phyloP scores from a whole-genome alignment of 2,888 invertebrate genomes.

The Drosophila greeni region DNA sequence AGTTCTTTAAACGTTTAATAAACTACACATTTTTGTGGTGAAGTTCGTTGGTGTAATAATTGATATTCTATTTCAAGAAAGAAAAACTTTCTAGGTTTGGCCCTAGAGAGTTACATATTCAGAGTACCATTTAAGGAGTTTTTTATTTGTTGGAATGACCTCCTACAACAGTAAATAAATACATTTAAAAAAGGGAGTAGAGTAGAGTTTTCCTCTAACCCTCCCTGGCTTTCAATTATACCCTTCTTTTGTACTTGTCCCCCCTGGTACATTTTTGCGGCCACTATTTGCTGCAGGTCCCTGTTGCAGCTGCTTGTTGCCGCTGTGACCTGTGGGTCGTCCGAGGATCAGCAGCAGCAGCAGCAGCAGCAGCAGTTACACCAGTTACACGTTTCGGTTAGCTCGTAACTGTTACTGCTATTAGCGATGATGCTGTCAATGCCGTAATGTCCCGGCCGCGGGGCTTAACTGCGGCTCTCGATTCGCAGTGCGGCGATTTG shows the following conservation, averaged over 20 bases:
- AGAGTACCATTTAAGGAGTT: background rate
- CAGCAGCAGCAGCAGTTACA: conserved; percentile 13
- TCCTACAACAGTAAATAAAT: too few species aligned
- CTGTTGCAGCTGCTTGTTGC: conserved; percentile 18
- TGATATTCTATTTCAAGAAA: too few species aligned
- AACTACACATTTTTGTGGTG: too few species aligned
- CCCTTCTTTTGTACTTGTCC: background rate
- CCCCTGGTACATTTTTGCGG: conserved; percentile 3
- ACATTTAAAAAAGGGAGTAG: too few species aligned
- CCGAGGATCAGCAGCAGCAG: conserved; percentile 8
- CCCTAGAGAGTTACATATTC: too few species aligned
- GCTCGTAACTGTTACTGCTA: conserved; percentile 4
- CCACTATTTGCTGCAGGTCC: background rate
- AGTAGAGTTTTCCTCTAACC: background rate
- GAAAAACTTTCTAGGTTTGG: too few species aligned
- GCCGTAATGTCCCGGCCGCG: conserved; percentile 3
- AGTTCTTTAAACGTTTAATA: too few species aligned
- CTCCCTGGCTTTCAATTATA: background rate
- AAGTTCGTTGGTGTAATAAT: background rate
- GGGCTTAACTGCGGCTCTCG: conserved; percentile 22
- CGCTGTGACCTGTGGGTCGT: conserved; percentile 11
- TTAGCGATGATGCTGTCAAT: background rate
- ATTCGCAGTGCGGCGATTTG: conserved; percentile 22
- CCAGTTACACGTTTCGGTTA: too few species aligned
- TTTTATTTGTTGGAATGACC: background rate